Base-by-base conservation (phyloP, 1,140 invertebrate species). In the Drosophila auraria region DNA sequence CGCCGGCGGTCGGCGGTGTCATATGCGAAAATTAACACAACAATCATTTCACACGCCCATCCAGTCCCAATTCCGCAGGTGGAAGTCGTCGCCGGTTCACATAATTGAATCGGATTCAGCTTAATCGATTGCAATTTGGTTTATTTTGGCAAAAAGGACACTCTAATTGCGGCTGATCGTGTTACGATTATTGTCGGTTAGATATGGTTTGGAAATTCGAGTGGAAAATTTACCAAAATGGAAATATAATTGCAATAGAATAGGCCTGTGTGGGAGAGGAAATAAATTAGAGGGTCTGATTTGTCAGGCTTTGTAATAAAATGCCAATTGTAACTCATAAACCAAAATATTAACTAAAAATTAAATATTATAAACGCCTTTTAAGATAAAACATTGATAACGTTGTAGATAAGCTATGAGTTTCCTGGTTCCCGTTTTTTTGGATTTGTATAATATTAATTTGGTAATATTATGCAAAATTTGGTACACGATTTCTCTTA, bases 1-100 rank as follows among this genome's bases (percentile, higher is more conserved):
- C 49, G 63, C 23, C 53, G 38, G 38, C 25, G 36, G 25, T 56
- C 14, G 50, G 8, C 17, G 68, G 68, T 69, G 64, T 71, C 74
- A 77, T 66, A 74, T 76, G 72, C 62, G 73, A 66, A 72, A 77
- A 76, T 76, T 76, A 77, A 75, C 74, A 77, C 60, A 75, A 77
- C 72, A 77, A 76, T 71, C 63, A 66, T 76, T 77, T 77, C 61
- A 58, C 74, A 77, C 71, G 74, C 56, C 73, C 73, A 66, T 60
- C 27, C 58, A 45, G 11, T n/a, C 9, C 54, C 14, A 15, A 36
- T 36, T 3, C 5, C 7, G 38, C 66, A 66, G 66, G 62, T 66
- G 30, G 51, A 56, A 23, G 15, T 36, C 23, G 20, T 14, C 38
- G 14, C 23, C 45, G 54, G 47, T 69, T 33, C 63, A 47, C 50